A percentile compares a stretch with the other conserved stretches of the same genome.
Conservation (phyloP, 2,797 vertebrate species). For the Novumbra hubbsi region DNA sequence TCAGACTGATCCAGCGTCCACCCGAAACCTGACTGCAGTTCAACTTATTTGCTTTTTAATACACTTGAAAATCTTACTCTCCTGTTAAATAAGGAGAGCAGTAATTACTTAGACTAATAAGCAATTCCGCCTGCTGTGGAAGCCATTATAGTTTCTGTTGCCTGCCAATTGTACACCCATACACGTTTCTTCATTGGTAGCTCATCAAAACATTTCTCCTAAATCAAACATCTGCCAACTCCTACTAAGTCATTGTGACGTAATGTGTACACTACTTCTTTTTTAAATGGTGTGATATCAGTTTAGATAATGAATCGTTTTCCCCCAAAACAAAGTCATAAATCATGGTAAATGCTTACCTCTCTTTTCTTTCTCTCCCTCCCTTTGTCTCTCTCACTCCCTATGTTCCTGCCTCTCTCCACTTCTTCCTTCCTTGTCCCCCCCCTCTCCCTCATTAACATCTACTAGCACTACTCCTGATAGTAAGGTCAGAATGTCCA, state of each 20-base stretch:
- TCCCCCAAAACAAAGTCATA: constrained; percentile 16
- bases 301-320: constrained; percentile 13
- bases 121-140: not conserved
- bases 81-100: not conserved
- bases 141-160: not conserved
- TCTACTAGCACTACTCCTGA: constrained; percentile 30
- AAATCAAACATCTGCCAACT: not conserved
- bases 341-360: constrained; percentile 8
- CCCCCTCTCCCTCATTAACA: constrained; percentile 23
- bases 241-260: not conserved
- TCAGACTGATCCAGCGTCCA: not conserved
- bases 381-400: not conserved
- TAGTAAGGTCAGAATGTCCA: constrained; percentile 35
- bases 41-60: not conserved
- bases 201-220: constrained; percentile 1
- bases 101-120: not conserved
- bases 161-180: not conserved
- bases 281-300: constrained; percentile 16
- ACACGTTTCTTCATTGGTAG: not conserved
- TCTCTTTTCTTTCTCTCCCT: not conserved
- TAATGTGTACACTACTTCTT: not conserved
- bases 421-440: not conserved
- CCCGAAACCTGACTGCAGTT: not conserved
- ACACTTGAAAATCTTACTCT: not conserved
- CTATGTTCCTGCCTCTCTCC: not conserved